These are phyloP conservation scores for Sebastes iracundus DNA, from an alignment of 2,797 vertebrate genomes.

Conservation along the genomic window DNA sequence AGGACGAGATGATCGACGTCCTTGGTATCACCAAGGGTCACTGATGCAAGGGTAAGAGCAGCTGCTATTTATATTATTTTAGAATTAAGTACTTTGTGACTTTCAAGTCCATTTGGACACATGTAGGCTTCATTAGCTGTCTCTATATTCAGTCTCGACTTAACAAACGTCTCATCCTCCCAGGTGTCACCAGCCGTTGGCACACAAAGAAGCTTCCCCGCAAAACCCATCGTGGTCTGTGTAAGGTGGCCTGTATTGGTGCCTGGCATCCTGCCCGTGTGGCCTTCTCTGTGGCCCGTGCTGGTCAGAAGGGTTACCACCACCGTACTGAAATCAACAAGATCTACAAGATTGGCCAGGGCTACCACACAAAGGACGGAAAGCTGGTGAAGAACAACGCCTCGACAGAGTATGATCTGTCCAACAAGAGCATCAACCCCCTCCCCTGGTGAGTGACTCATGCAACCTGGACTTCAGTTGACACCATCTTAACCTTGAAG, in stretches of 20 bases:
- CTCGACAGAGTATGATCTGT: conserved; percentile 95
- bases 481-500: accelerated
- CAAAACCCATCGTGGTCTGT: conserved; percentile 95
- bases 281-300: conserved; percentile 95
- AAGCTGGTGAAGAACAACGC: conserved; percentile 96
- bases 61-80: no score
- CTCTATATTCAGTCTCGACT: background rate
- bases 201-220: conserved; percentile 97
- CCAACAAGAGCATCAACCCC: conserved; percentile 98
- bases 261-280: conserved; percentile 97
- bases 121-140: background rate
- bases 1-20: conserved; percentile 97
- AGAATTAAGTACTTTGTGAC: no score
- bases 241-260: conserved; percentile 96
- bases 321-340: conserved; percentile 97
- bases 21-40: conserved; percentile 98
- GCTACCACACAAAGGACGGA: conserved; percentile 95
- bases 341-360: conserved; percentile 96
- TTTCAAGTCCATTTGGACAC: no score
- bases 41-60: conserved; percentile 91
- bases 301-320: conserved; percentile 97
- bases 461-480: accelerated
- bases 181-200: conserved; percentile 98
- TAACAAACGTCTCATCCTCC: accelerated
- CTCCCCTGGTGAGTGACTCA: conserved; percentile 89